Conservation (phyloP, 2,888 invertebrate genomes). For the Drosophila paranaensis region DNA sequence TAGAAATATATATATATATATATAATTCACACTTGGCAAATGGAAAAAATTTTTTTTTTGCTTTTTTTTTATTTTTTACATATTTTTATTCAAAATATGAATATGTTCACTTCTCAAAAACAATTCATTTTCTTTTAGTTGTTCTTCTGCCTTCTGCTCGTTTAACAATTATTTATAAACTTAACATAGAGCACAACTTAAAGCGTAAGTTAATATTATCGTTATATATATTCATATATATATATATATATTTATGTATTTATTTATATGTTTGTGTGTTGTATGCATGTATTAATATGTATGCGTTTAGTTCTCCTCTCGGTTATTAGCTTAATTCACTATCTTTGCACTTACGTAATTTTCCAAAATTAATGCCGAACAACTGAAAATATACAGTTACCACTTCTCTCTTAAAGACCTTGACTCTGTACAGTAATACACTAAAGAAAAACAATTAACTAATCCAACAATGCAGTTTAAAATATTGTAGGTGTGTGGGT, state of each 20-base stretch:
- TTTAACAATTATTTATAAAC: constrained; percentile 50
- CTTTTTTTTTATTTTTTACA: background rate
- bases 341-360: constrained; percentile 52
- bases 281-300: constrained; percentile 26
- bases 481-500: background rate
- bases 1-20: background rate
- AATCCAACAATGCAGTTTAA: constrained; percentile 25
- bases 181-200: constrained; percentile 66
- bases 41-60: background rate
- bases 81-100: background rate
- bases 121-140: constrained; percentile 1
- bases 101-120: constrained; percentile 12
- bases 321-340: constrained; percentile 27
- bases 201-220: constrained; percentile 29
- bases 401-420: background rate
- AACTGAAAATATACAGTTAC: constrained; percentile 15
- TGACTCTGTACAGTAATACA: constrained; percentile 32
- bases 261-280: background rate
- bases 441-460: constrained; percentile 47
- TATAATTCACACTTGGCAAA: background rate
- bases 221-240: constrained; percentile 3
- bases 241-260: background rate
- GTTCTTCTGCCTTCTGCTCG: constrained; percentile 1
- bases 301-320: constrained; percentile 18
- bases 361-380: constrained; percentile 25